Base-by-base conservation (phyloP, 2,888 invertebrate species). In the Cataglyphis altisquamis region DNA sequence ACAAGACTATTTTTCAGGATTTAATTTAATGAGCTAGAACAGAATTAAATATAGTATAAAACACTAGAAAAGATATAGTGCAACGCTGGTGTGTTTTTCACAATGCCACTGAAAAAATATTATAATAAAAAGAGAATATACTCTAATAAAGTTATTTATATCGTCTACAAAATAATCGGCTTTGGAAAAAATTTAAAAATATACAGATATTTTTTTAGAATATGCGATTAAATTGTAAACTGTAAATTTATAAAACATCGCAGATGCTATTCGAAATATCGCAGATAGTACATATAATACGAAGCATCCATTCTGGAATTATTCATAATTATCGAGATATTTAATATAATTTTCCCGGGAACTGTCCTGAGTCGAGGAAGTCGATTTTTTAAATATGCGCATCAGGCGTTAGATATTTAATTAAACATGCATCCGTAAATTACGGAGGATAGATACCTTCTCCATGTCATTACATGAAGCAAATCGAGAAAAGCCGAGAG, bases 361-460 rank as follows among this genome's bases (percentile, higher is more conserved):
- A 77, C 3, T 15, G 10, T 21, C 18, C 1, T 4, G 60, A n/a
- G 9, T 1, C 18, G 66, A 66, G 36, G 2, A 36, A 5, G 18
- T 10, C n/a, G 10, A 1, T 18, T 39, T 48, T 25, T 75, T 75
- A 25, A 60, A 72, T 41, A 68, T 25, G 45, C 70, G 41, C 55
- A 12, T 6, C 18, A 36, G 21, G 18, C 21, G 12, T 68, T 32
- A n/a, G 48, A 5, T 80, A 72, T 78, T 70, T 70, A 70, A 78
- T 70, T 45, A 78, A 80, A 60, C 32, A 36, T 72, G n/a, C 36
- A 55, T 68, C 12, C 25, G 36, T 60, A 62, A 62, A 80, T 72
- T 80, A 36, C 72, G 45, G 18, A 60, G 48, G 72, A 80, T 80
- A 60, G 60, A 48, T 80, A 60, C n/a, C 70, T 78, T 45, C 41